These are phyloP conservation scores for Gallinago undulata DNA, from an alignment of 2,113 vertebrate genomes.

Conservation along the genomic window DNA sequence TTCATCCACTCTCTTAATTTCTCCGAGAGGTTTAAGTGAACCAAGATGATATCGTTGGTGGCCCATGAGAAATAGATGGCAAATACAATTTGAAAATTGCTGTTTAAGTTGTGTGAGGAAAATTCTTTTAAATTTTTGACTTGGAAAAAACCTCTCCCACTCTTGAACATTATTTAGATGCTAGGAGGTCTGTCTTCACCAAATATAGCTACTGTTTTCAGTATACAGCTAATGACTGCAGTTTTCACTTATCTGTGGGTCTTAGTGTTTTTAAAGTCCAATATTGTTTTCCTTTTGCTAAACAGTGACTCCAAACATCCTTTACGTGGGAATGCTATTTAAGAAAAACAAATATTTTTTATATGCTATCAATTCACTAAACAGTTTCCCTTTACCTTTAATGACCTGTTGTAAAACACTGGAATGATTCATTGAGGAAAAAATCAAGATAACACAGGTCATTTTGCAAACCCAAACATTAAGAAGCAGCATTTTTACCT, in stretches of 20 bases:
- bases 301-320: neutral
- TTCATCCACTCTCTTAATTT: neutral
- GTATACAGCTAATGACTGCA: neutral
- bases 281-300: neutral
- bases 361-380: neutral
- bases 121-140: neutral
- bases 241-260: neutral
- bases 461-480: neutral
- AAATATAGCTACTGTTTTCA: neutral
- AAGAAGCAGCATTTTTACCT: neutral
- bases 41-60: neutral
- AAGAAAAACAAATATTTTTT: constrained; percentile 1
- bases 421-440: neutral
- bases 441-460: neutral
- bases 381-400: constrained; percentile 13
- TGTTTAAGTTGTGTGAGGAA: neutral
- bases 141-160: neutral
- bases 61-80: neutral
- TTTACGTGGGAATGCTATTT: neutral
- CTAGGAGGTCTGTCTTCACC: neutral
- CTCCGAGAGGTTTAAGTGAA: neutral
- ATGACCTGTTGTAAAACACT: neutral
- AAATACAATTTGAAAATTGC: neutral
- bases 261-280: neutral
- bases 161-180: neutral